phyloP scores from a whole-genome alignment of 1,140 invertebrate species.

The Nomia melanderi region DNA sequence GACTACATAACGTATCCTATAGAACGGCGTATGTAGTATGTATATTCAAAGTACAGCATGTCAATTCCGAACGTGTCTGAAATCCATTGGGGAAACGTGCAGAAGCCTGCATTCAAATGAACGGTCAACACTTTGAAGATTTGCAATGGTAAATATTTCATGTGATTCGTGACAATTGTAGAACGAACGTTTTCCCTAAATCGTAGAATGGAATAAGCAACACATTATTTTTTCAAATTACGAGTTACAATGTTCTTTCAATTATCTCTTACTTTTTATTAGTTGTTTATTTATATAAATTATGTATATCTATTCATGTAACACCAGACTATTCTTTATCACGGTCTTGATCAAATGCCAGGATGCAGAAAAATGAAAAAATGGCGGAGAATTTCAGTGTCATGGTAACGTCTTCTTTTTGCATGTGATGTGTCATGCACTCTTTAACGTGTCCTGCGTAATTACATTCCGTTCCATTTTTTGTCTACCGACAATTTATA shows the following conservation, averaged over 20 bases:
- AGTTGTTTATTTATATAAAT: too few relatives aligned
- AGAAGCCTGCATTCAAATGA: slow-evolving; percentile 6
- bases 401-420: neutral
- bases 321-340: too few relatives aligned
- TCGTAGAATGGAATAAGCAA: neutral
- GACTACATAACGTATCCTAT: slow-evolving; percentile 6
- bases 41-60: slow-evolving; percentile 6
- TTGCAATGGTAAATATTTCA: slow-evolving; percentile 4
- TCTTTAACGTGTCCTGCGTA: neutral
- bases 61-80: slow-evolving; percentile 1
- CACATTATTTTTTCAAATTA: too few relatives aligned
- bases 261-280: too few relatives aligned
- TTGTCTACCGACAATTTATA: neutral
- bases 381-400: neutral
- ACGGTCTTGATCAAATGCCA: neutral
- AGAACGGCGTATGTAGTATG: neutral
- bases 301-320: too few relatives aligned
- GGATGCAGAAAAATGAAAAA: neutral
- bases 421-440: neutral
- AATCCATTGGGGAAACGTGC: slow-evolving; percentile 5
- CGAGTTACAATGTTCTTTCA: too few relatives aligned
- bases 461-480: neutral
- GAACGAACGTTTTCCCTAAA: neutral
- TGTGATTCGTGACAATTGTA: neutral
- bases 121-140: slow-evolving; percentile 6